Percentiles rank a stretch among this genome's conserved stretches.
Conservation (phyloP, 2,113 vertebrate genomes). For the Caranx ignobilis region DNA sequence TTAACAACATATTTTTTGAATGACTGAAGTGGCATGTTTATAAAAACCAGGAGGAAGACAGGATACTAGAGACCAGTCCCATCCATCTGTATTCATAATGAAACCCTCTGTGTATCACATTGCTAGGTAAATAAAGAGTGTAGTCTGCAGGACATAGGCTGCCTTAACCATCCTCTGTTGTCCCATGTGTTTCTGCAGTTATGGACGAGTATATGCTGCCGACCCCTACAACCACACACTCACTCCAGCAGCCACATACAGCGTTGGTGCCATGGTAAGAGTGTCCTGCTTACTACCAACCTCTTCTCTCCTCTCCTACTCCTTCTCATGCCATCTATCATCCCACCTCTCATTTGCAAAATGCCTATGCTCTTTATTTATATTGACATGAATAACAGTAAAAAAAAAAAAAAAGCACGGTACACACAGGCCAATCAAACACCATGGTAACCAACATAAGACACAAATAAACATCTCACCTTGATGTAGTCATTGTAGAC, state of each 20-base stretch:
- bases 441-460: background rate
- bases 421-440: background rate
- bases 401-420: background rate
- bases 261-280: conserved; percentile 99
- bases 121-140: background rate
- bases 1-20: no score
- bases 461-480: background rate
- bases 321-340: conserved; percentile 4
- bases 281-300: background rate
- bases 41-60: no score
- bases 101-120: no score
- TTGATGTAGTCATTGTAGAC: background rate
- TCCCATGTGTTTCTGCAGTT: conserved; percentile 88
- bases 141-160: background rate
- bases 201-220: conserved; percentile 99
- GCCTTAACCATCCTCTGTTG: conserved; percentile 13
- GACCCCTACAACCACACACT: conserved; percentile 99
- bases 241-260: conserved; percentile 99
- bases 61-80: no score
- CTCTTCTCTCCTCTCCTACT: background rate
- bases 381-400: background rate
- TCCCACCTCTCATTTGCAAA: background rate
- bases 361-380: background rate
- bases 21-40: no score
- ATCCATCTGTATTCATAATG: no score